Evolutionary conservation across 2,113 vertebrate genomes (phyloP).

Genomic region (Coturnix japonica): DNA sequence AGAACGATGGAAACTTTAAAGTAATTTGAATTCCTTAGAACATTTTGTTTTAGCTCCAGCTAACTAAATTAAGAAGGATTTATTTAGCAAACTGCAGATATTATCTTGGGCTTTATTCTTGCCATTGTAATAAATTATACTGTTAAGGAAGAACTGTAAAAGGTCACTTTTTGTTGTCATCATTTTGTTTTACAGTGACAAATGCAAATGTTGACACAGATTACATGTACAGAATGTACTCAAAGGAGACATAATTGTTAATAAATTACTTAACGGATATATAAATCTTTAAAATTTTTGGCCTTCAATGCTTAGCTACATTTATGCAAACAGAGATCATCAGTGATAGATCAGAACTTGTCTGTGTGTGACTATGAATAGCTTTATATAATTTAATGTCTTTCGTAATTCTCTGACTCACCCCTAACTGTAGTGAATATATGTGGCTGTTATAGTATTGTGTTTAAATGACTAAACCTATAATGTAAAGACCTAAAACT

Average conservation of each 20-base stretch:
- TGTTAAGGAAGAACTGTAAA: neutral
- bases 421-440: neutral
- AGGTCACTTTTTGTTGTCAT: neutral
- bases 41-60: constrained; percentile 7
- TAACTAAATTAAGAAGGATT: constrained; percentile 28
- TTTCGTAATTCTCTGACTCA: constrained; percentile 32
- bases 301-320: constrained; percentile 10
- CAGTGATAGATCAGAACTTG: constrained; percentile 18
- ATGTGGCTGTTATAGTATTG: constrained; percentile 12
- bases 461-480: constrained; percentile 9
- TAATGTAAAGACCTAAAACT: neutral
- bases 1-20: neutral
- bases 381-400: constrained; percentile 1
- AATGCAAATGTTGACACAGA: neutral
- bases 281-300: constrained; percentile 33
- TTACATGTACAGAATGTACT: neutral
- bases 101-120: neutral
- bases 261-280: constrained; percentile 55
- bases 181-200: neutral
- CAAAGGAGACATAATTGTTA: neutral
- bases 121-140: neutral
- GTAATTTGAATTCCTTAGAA: neutral
- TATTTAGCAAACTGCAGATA: neutral
- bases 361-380: constrained; percentile 8
- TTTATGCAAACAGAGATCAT: constrained; percentile 30